Base-by-base conservation (phyloP, 35 echinoderm and acorn worm genomes). In the Strongylocentrotus purpuratus region DNA sequence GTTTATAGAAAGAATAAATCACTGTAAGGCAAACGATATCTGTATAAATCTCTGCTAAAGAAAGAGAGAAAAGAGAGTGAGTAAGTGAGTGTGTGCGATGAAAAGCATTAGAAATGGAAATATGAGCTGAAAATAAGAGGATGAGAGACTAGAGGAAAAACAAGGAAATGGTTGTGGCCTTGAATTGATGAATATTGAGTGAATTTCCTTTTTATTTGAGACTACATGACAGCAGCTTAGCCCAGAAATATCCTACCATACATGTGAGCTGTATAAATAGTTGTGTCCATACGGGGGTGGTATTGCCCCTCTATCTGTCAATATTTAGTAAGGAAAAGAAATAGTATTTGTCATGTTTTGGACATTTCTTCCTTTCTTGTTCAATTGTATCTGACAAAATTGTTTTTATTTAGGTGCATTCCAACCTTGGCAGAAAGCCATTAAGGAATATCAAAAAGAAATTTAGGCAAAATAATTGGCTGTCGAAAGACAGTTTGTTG, bases 171-270 rank as follows among this genome's bases (percentile, higher is more conserved):
- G 33, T 46, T 15, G 12, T 89, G 45, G 11, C 87, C 87, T 89
- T 89, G 87, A 89, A 89, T 89, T 9, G 6, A 15, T 33, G 8
- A 46, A 33, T 89, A 33, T 89, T 89, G 45, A 78, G 45, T 35
- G 33, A 46, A 89, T 89, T 89, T 89, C 87, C 87, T 89, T 89
- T 46, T 28, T 28, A 89, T 89, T 89, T 46, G 9, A 89, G 32
- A 45, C 20, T 78, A 28, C 20, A 0, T 70, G 61, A 70, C 61
- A 70, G 61, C 2, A 78, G 65, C 65, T 78, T 78, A 78, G 65
- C 65, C 65, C 20, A 78, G 65, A 78, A 78, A 78, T 78, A 78
- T 78, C 65, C 65, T n/a, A 70, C 18, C 61, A 25, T 70, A 78
- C 25, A 78, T 78, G 20, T n/a, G 25, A 78, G 7, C 65, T 78